Base-by-base conservation (phyloP, 2,113 vertebrate species). In the Manacus vitellinus region DNA sequence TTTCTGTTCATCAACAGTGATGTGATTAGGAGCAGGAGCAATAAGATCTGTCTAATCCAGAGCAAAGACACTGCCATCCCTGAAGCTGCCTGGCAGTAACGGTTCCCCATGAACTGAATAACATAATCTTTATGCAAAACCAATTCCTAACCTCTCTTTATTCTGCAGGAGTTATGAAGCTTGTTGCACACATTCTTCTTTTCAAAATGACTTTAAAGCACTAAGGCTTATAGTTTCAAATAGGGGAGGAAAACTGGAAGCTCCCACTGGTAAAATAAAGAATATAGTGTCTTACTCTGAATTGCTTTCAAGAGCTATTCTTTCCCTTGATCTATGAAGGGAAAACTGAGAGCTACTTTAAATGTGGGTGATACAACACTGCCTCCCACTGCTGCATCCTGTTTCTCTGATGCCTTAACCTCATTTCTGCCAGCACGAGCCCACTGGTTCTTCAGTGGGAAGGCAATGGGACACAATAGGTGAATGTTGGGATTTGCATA, bases 231-330 rank as follows among this genome's bases (percentile, higher is more conserved):
- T 25, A 0, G 0, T 80, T 93, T 79, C 46, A 78, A 79, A 79
- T 18, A 73, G 21, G 28, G 13, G 41, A 85, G 61, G 74, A 93
- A 85, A 85, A 46, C 16, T 4, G 70, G 87, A 85, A 86, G 47
- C 62, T 94, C 85, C 72, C 88, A 54, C 47, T 70, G 63, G 67
- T 73, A 59, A 88, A 93, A 92, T 93, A 95, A 85, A 79, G 49
- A 88, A 62, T 25, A 12, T 12, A 73, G 5, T n/a, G 28, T 79
- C 5, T 66, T 79, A 18, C 55, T 86, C 37, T 71, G 59, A 70
- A 83, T 39, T 4, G 3, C 71, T 85, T 87, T 59, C n/a, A 67
- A 82, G n/a, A 72, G 56, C 1, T 4, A 28, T 31, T 15, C n/a
- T 88, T 92, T 79, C 41, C 28, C 46, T 43, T 33, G 59, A 41